Conservation (phyloP, 2,888 invertebrate species). For the Drosophila maculinotata region DNA sequence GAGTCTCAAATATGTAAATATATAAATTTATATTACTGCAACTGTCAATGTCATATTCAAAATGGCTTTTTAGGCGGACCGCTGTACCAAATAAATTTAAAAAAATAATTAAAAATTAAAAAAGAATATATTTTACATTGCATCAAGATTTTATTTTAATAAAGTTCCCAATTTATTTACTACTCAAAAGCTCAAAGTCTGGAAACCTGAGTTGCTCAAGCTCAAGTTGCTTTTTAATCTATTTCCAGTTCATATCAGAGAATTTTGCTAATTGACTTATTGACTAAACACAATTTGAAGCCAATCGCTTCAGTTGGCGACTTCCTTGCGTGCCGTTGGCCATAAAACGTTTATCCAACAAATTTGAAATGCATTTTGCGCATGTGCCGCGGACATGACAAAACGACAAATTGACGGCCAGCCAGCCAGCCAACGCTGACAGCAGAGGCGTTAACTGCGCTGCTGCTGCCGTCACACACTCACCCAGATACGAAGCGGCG, state of each 20-base stretch:
- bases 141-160: no score
- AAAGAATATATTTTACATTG: no score
- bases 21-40: no score
- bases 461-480: constrained; percentile 70
- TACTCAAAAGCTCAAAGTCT: no score
- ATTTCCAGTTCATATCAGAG: constrained; percentile 19
- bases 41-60: no score
- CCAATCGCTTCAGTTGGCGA: constrained; percentile 21
- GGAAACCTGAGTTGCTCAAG: no score
- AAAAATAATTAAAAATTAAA: no score
- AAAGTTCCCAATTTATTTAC: no score
- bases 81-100: no score
- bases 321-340: constrained; percentile 71
- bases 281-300: constrained; percentile 1
- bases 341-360: constrained; percentile 51
- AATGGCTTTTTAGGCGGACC: no score
- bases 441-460: constrained; percentile 27
- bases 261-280: constrained; percentile 28
- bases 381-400: constrained; percentile 68
- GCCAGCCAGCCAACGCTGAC: no score
- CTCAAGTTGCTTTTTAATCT: constrained; percentile 2
- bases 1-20: no score
- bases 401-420: constrained; percentile 50
- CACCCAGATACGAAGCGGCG: constrained; percentile 67
- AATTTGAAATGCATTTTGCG: constrained; percentile 53